Conservation (phyloP, 2,888 invertebrate genomes). For the Julus scandinavius region DNA sequence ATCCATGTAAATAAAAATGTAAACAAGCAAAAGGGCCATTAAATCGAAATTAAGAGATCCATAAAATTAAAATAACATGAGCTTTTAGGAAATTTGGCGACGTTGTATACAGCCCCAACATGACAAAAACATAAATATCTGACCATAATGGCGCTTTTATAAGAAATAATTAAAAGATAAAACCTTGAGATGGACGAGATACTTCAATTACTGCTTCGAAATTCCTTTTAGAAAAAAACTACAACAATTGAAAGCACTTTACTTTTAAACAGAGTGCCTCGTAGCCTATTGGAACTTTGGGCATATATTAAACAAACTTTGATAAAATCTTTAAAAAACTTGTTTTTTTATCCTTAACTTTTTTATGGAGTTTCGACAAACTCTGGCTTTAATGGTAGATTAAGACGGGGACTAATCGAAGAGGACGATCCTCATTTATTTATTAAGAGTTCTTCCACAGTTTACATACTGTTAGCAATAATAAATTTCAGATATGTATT, state of each 20-base stretch:
- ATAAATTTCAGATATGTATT: too few species aligned
- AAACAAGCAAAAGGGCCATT: constrained; percentile 19
- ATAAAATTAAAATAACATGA: constrained; percentile 40
- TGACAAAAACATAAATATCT: constrained; percentile 26
- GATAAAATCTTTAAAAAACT: constrained; percentile 21
- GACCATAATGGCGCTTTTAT: constrained; percentile 23
- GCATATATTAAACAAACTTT: not conserved
- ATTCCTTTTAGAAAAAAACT: constrained; percentile 6
- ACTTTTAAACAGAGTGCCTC: not conserved
- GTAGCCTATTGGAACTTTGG: not conserved
- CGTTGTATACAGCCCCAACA: not conserved
- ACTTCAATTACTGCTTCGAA: constrained; percentile 8
- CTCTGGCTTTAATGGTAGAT: not conserved
- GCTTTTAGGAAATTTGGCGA: constrained; percentile 45
- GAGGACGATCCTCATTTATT: too few species aligned
- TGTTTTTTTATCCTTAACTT: not conserved
- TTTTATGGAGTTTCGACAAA: not conserved
- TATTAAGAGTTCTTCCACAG: too few species aligned
- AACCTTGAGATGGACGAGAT: not conserved
- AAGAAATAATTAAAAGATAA: constrained; percentile 26
- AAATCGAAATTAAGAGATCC: constrained; percentile 23
- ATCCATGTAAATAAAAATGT: constrained; percentile 46
- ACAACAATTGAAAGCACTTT: constrained; percentile 5
- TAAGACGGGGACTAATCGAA: not conserved
- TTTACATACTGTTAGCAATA: too few species aligned